Conservation (phyloP, 2,113 vertebrate species). For the Tenrec ecaudatus region DNA sequence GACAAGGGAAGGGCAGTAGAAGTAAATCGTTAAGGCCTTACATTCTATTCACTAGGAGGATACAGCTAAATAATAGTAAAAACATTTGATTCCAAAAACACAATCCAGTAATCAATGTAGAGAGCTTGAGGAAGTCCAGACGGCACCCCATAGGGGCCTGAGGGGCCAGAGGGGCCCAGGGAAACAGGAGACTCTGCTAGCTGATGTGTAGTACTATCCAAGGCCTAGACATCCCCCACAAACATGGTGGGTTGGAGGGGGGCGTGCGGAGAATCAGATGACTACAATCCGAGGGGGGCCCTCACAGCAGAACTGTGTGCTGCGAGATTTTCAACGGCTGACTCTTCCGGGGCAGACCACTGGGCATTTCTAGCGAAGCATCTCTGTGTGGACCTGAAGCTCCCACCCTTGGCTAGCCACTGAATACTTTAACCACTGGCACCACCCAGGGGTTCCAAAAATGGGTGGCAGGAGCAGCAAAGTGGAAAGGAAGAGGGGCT, state of each 20-base stretch:
- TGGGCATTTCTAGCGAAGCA: not conserved
- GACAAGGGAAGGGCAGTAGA: not conserved
- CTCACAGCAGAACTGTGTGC: not conserved
- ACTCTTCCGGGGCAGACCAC: not conserved
- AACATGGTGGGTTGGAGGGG: not conserved
- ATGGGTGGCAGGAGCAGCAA: not conserved
- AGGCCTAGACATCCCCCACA: not conserved
- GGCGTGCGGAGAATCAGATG: not conserved
- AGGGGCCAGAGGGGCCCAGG: too few species aligned
- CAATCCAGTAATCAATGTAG: not conserved
- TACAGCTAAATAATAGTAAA: not conserved
- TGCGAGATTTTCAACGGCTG: not conserved
- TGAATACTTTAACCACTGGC: not conserved
- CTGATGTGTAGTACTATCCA: too few species aligned
- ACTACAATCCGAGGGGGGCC: not conserved
- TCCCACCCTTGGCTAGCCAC: not conserved
- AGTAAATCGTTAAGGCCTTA: not conserved
- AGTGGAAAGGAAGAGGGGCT: not conserved
- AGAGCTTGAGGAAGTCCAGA: too few species aligned
- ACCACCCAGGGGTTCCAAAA: not conserved
- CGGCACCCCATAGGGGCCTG: too few species aligned
- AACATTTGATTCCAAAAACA: slow-evolving; percentile 35
- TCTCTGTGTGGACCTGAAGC: not conserved
- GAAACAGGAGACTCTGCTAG: too few species aligned
- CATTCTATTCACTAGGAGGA: not conserved